Base-by-base conservation (phyloP, 2,888 invertebrate species). In the Bedellia somnulentella region DNA sequence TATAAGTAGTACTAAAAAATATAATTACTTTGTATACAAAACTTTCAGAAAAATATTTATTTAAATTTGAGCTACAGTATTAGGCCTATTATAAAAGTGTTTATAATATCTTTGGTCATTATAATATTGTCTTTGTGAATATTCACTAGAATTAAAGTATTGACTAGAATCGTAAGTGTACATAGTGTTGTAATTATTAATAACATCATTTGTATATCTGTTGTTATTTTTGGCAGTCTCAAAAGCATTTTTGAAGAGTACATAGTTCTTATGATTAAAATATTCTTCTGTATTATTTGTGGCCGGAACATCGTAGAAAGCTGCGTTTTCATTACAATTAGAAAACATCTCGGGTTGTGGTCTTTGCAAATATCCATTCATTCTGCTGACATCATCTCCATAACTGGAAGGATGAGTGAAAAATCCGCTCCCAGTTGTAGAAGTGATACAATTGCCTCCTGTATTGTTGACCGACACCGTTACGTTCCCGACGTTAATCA, bases 401-500 rank as follows among this genome's bases (percentile, higher is more conserved):
- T 60, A 64, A 35, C 55, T 63, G 1, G 67, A 58, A 2, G 73
- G 62, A 37, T 71, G 59, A 1, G 75, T 67, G 24, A 75, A 73
- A 40, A 73, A 77, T 2, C 77, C 77, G 30, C 64, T 71, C 1
- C 77, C 77, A 1, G 75, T 80, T 9, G 80, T 82, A 3, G 83
- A 80, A 2, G 85, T 83, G 22, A 86, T 85, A 40, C 83, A 82
- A 57, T 82, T 85, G 31, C 86, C 87, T 24, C 86, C 87, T 39
- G 79, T 80, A 42, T 84, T 84, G 35, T 84, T 83, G 10, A 87
- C 87, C 30, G 85, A 83, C 1, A 88, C 87, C 1, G 86, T 86
- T 1, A 88, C 86, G 49, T 86, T 87, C 1, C 87, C 87, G 8
- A 88, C 86, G 44, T 85, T 87, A 9, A 88, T 79, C 1, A 85